Evolutionary conservation across 2,113 vertebrate species (phyloP).

Genomic region (Mungos mungo): DNA sequence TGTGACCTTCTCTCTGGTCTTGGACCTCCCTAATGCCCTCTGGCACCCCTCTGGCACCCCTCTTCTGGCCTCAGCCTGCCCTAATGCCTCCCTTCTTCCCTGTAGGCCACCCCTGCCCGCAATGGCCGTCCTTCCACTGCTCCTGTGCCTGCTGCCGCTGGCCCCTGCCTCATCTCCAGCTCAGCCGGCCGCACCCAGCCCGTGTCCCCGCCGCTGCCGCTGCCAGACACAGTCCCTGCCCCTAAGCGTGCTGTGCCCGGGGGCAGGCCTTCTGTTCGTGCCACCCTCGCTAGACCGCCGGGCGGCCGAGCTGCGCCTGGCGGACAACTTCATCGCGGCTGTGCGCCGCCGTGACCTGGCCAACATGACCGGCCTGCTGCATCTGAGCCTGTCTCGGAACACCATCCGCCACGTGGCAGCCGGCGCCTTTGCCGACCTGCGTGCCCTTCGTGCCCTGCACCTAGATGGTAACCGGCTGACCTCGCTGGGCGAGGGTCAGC

Average conservation of each 20-base stretch:
- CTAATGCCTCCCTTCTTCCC: background rate
- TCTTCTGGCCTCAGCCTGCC: background rate
- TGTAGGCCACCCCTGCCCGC: conserved; percentile 60
- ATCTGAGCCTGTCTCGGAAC: conserved; percentile 93
- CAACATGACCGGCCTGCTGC: conserved; percentile 95
- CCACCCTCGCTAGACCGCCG: conserved; percentile 92
- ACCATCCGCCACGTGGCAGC: conserved; percentile 97
- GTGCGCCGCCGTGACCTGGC: conserved; percentile 92
- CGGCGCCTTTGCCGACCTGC: conserved; percentile 92
- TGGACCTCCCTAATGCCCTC: background rate
- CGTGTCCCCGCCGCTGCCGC: conserved; percentile 94
- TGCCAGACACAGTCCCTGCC: conserved; percentile 95
- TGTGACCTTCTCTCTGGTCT: background rate
- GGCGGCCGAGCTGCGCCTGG: conserved; percentile 93
- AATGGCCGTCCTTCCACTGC: conserved; percentile 73
- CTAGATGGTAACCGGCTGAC: conserved; percentile 95
- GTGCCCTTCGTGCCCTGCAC: conserved; percentile 92
- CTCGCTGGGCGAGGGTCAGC: conserved; percentile 89
- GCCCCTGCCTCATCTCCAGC: conserved; percentile 68
- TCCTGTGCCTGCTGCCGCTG: conserved; percentile 80
- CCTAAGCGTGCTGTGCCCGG: conserved; percentile 95
- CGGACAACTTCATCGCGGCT: conserved; percentile 96
- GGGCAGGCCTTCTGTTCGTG: conserved; percentile 96
- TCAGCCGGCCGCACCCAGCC: conserved; percentile 85
- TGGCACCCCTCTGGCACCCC: background rate